These are phyloP conservation scores for Cervus canadensis DNA, from an alignment of 2,113 vertebrate species.

Conservation along the genomic window DNA sequence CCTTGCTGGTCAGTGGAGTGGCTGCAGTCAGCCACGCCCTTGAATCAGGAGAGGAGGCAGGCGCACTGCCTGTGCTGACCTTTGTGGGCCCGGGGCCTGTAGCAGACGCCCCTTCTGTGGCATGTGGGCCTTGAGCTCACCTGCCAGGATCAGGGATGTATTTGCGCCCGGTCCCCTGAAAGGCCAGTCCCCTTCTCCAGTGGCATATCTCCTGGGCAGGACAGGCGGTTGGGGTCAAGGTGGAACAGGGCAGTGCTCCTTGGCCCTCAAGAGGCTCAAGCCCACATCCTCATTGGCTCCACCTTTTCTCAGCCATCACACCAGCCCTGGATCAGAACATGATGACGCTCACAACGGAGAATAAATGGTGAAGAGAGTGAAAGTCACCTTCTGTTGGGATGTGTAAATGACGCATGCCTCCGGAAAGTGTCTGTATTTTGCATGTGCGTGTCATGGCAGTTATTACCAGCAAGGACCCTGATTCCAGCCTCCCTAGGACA, in stretches of 20 bases:
- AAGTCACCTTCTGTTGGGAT: neutral
- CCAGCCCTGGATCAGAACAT: neutral
- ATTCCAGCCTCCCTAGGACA: fast-evolving
- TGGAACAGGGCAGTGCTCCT: neutral
- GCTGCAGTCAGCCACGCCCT: neutral
- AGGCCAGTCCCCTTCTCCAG: neutral
- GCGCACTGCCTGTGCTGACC: neutral
- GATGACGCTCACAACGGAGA: neutral
- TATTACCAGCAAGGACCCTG: fast-evolving
- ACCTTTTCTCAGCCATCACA: neutral
- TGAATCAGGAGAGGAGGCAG: neutral
- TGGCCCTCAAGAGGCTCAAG: neutral
- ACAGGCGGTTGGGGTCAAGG: neutral
- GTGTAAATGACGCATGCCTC: fast-evolving
- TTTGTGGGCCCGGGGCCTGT: neutral
- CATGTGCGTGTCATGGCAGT: fast-evolving
- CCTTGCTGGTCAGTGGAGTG: neutral
- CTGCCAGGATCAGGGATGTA: neutral
- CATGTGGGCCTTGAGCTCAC: neutral
- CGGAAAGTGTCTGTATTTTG: neutral
- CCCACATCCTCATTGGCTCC: fast-evolving
- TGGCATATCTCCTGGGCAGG: neutral
- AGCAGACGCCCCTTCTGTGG: fast-evolving
- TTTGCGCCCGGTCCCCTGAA: neutral
- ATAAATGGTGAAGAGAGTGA: no score